These are phyloP conservation scores for Athene noctua DNA, from an alignment of 2,113 vertebrate genomes.

Conservation along the genomic window DNA sequence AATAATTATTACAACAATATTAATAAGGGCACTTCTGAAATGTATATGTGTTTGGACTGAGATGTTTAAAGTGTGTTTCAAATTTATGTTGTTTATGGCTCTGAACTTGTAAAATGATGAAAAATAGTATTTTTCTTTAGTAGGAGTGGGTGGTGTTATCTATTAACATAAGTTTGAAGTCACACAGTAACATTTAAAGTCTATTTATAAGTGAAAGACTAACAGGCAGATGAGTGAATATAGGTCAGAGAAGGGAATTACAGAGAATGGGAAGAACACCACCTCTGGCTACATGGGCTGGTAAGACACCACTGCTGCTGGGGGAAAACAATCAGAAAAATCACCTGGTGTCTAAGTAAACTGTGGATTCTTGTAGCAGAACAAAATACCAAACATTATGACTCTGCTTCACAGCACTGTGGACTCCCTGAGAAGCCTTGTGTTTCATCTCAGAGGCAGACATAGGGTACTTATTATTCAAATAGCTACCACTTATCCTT, in stretches of 20 bases:
- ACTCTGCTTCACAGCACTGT: neutral
- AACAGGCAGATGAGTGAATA: constrained; percentile 15
- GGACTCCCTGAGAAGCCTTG: neutral
- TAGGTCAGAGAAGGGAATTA: neutral
- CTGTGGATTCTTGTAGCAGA: neutral
- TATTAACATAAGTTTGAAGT: constrained; percentile 12
- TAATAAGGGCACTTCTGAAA: neutral
- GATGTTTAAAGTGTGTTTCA: neutral
- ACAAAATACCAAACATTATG: neutral
- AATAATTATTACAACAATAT: neutral
- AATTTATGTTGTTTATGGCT: neutral
- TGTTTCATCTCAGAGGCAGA: neutral
- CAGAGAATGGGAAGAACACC: neutral
- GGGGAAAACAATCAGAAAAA: neutral
- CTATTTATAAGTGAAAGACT: constrained; percentile 32
- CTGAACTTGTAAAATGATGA: constrained; percentile 9
- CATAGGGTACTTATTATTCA: neutral
- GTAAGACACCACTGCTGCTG: neutral
- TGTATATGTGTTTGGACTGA: neutral
- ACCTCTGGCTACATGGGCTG: neutral
- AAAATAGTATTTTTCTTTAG: constrained; percentile 32
- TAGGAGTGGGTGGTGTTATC: constrained; percentile 16
- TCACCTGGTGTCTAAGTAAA: neutral
- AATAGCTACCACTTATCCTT: constrained; percentile 10
- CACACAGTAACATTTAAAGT: constrained; percentile 10